These are phyloP conservation scores for Tinea pellionella DNA, from an alignment of 2,888 invertebrate species.

Conservation along the genomic window DNA sequence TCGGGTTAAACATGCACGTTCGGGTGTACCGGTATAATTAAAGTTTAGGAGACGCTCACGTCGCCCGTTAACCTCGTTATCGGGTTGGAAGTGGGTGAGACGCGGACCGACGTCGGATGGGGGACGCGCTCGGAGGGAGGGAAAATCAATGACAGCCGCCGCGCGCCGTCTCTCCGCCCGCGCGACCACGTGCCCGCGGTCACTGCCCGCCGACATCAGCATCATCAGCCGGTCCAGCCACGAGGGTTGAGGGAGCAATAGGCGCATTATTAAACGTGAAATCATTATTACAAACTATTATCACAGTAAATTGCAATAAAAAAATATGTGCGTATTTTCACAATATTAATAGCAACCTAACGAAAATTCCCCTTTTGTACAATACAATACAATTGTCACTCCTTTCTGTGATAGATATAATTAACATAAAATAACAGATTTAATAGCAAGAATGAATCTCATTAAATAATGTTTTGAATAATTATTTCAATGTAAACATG, in stretches of 20 bases:
- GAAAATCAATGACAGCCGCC: slow-evolving; percentile 66
- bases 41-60: slow-evolving; percentile 71
- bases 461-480: neutral
- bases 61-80: slow-evolving; percentile 71
- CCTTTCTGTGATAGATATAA: too few relatives aligned
- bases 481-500: neutral
- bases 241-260: neutral
- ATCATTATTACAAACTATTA: neutral
- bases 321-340: too few relatives aligned
- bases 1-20: slow-evolving; percentile 62
- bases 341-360: too few relatives aligned
- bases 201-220: slow-evolving; percentile 51
- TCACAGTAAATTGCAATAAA: too few relatives aligned
- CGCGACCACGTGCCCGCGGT: slow-evolving; percentile 65
- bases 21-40: slow-evolving; percentile 68
- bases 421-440: too few relatives aligned
- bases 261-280: neutral
- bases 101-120: slow-evolving; percentile 47
- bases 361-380: too few relatives aligned
- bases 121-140: slow-evolving; percentile 35
- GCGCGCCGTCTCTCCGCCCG: slow-evolving; percentile 67
- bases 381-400: too few relatives aligned
- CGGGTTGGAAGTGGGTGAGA: slow-evolving; percentile 69
- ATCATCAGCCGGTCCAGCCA: slow-evolving; percentile 15
- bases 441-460: too few relatives aligned